Evolutionary conservation across 2,888 invertebrate genomes (phyloP).

Genomic region (Selenia dentaria): DNA sequence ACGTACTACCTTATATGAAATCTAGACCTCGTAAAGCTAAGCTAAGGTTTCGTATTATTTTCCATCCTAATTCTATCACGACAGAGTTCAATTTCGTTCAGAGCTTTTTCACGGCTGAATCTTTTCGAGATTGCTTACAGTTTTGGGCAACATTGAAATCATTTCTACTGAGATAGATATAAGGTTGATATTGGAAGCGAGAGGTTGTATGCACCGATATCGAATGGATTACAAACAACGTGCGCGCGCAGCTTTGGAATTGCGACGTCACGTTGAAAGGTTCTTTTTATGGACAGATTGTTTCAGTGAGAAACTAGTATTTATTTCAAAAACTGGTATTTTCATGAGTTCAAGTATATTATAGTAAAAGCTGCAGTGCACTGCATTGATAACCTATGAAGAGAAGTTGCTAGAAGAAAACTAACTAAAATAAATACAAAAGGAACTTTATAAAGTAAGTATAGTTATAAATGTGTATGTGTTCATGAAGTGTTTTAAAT

Average conservation of each 20-base stretch:
- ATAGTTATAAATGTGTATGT: too few relatives aligned
- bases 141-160: slow-evolving; percentile 10
- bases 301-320: too few relatives aligned
- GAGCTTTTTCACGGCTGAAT: background rate
- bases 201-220: slow-evolving; percentile 37
- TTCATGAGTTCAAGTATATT: too few relatives aligned
- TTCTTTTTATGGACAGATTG: slow-evolving; percentile 42
- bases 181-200: slow-evolving; percentile 14
- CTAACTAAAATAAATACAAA: too few relatives aligned
- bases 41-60: background rate
- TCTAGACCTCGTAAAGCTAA: background rate
- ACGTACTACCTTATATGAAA: background rate
- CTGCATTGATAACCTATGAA: too few relatives aligned
- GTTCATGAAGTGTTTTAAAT: too few relatives aligned
- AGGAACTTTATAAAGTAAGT: too few relatives aligned
- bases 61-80: background rate
- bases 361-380: too few relatives aligned
- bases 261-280: slow-evolving; percentile 50
- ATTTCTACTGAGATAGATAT: background rate
- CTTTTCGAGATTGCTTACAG: background rate
- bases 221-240: slow-evolving; percentile 71
- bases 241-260: slow-evolving; percentile 73
- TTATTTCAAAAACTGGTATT: too few relatives aligned
- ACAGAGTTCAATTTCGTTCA: background rate
- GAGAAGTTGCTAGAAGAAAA: too few relatives aligned